Conservation (phyloP, 1,140 invertebrate species). For the Drosophila sp. region DNA sequence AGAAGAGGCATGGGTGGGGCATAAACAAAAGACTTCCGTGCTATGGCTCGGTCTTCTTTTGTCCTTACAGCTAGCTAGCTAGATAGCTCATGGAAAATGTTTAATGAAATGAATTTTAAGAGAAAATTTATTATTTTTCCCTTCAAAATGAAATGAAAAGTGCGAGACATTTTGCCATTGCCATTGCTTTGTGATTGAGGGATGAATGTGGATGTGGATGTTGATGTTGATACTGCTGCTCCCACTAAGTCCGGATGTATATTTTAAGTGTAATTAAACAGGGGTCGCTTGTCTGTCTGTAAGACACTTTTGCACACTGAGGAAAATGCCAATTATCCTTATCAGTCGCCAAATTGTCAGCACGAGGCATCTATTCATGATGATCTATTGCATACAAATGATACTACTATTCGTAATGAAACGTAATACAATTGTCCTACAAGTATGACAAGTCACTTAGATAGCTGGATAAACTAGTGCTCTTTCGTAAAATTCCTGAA, state of each 20-base stretch:
- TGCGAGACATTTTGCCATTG: conserved; percentile 31
- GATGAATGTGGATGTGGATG: background rate
- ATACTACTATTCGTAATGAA: background rate
- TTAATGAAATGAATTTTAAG: conserved; percentile 80
- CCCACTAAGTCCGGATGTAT: conserved; percentile 35
- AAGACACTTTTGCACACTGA: conserved; percentile 12
- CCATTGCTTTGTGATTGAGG: conserved; percentile 46
- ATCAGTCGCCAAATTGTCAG: conserved; percentile 20
- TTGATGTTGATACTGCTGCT: background rate
- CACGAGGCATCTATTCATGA: conserved; percentile 26
- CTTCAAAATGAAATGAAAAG: conserved; percentile 73
- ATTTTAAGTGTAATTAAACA: conserved; percentile 69
- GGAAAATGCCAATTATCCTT: conserved; percentile 43
- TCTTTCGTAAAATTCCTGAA: too few relatives aligned
- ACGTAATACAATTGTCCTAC: background rate
- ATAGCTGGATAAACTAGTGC: too few relatives aligned
- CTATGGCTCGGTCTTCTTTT: conserved; percentile 33
- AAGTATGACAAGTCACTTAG: too few relatives aligned
- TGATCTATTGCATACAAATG: conserved; percentile 38
- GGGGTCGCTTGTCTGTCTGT: conserved; percentile 16
- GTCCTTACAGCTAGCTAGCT: conserved; percentile 19
- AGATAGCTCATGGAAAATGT: conserved; percentile 68
- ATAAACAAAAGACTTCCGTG: conserved; percentile 79
- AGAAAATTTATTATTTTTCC: conserved; percentile 71
- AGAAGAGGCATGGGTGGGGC: background rate